Percentiles rank a stretch among this genome's conserved stretches.
phyloP scores from a whole-genome alignment of 1,140 invertebrate species.

The Cecropterus lyciades region DNA sequence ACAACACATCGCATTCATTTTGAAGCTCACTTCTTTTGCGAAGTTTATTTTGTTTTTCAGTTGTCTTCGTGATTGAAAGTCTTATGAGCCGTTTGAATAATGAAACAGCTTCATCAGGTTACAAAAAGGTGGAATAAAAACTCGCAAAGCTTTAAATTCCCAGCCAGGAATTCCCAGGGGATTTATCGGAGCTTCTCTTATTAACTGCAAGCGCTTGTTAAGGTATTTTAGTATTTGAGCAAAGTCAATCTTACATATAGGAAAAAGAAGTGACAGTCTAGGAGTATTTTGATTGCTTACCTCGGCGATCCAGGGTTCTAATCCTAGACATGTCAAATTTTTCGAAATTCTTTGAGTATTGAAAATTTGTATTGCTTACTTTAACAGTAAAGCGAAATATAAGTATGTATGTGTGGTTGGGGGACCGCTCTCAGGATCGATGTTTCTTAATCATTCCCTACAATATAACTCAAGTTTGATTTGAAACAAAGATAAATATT shows the following conservation, averaged over 20 bases:
- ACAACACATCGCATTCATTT: background rate
- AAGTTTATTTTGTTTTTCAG: background rate
- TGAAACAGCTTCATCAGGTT: conserved; percentile 32
- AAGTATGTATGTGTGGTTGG: too few species aligned
- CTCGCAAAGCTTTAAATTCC: conserved; percentile 15
- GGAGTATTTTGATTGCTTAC: too few species aligned
- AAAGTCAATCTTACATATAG: background rate
- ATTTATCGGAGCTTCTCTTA: conserved; percentile 18
- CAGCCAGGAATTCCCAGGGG: conserved; percentile 15
- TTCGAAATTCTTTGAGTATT: too few species aligned
- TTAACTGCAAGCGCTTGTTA: conserved; percentile 3
- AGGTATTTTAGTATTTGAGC: background rate
- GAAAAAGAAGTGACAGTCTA: too few species aligned
- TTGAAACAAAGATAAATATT: too few species aligned
- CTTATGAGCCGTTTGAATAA: conserved; percentile 25
- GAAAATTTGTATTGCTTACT: too few species aligned
- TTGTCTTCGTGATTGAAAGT: conserved; percentile 1
- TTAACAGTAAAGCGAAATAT: too few species aligned
- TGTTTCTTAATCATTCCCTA: too few species aligned
- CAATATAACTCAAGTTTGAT: too few species aligned
- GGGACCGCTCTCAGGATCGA: too few species aligned
- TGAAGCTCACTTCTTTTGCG: background rate
- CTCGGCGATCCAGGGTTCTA: too few species aligned
- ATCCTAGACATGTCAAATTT: too few species aligned
- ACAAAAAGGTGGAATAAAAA: conserved; percentile 18